These are phyloP conservation scores for Meghimatium bilineatum DNA, from an alignment of 2,888 invertebrate species.

Conservation along the genomic window DNA sequence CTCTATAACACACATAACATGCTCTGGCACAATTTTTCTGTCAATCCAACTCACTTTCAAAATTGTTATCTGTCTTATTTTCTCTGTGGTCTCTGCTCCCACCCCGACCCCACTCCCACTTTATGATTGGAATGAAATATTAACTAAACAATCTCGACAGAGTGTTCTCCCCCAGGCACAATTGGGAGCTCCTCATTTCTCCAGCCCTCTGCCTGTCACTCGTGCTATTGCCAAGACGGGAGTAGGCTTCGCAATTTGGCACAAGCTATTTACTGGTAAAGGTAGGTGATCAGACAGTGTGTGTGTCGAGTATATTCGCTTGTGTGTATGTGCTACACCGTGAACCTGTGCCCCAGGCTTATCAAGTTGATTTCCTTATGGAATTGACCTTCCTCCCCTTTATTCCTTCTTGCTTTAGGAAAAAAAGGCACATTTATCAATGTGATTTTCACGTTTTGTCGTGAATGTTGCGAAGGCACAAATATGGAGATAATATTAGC, in stretches of 20 bases:
- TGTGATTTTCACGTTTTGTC: too few relatives aligned
- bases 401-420: too few relatives aligned
- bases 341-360: background rate
- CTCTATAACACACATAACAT: background rate
- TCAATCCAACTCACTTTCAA: too few relatives aligned
- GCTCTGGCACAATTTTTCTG: too few relatives aligned
- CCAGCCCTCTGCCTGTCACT: background rate
- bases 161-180: background rate
- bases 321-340: too few relatives aligned
- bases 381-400: constrained; percentile 19
- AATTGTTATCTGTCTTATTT: background rate
- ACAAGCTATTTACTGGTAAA: constrained; percentile 1
- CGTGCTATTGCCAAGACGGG: background rate
- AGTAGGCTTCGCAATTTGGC: constrained; percentile 8
- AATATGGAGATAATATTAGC: too few relatives aligned
- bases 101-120: background rate
- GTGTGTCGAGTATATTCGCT: background rate
- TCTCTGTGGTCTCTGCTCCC: background rate
- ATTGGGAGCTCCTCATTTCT: background rate
- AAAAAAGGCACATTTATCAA: too few relatives aligned
- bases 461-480: too few relatives aligned
- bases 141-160: constrained; percentile 22
- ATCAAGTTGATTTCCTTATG: constrained; percentile 11
- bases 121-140: constrained; percentile 24
- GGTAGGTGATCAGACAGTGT: background rate